Conservation (phyloP, 2,888 invertebrate species). For the Caenorhabditis uteleia region DNA sequence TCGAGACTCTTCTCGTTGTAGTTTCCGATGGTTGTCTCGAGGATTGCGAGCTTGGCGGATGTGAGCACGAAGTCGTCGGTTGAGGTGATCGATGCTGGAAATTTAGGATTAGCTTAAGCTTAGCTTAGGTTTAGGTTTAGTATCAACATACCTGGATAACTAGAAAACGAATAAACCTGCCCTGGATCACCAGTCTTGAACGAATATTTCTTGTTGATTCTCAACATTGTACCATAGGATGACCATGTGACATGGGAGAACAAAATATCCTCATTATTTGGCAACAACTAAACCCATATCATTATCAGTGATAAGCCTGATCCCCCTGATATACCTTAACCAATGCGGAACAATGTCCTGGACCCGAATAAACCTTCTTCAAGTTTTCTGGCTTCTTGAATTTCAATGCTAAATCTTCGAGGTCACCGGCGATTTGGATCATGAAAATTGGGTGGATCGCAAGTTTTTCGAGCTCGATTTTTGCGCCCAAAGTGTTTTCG, state of each 20-base stretch:
- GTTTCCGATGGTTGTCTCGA: constrained; percentile 82
- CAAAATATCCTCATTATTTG: constrained; percentile 61
- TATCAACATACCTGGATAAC: constrained; percentile 66
- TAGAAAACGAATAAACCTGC: constrained; percentile 63
- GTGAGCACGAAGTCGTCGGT: constrained; percentile 66
- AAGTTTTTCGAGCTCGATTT: constrained; percentile 29
- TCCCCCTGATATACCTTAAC: no score
- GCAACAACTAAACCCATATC: constrained; percentile 31
- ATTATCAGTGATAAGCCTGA: not conserved
- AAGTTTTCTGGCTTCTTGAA: constrained; percentile 67
- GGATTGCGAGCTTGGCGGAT: constrained; percentile 73
- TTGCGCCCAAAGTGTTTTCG: constrained; percentile 39
- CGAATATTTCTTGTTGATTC: constrained; percentile 72
- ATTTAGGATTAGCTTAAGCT: not conserved
- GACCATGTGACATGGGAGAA: constrained; percentile 69
- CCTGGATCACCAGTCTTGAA: constrained; percentile 59
- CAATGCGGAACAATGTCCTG: constrained; percentile 65
- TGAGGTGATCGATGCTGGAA: constrained; percentile 59
- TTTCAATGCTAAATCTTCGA: constrained; percentile 65
- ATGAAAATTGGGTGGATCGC: constrained; percentile 60
- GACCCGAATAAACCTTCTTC: constrained; percentile 32
- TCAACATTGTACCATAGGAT: constrained; percentile 62
- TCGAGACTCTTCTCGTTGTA: constrained; percentile 77
- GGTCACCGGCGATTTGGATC: constrained; percentile 66
- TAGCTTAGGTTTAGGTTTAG: no score